A percentile compares a stretch with the other conserved stretches of the same genome.
Conservation (phyloP, 2,113 vertebrate genomes). For the Setophaga coronata region DNA sequence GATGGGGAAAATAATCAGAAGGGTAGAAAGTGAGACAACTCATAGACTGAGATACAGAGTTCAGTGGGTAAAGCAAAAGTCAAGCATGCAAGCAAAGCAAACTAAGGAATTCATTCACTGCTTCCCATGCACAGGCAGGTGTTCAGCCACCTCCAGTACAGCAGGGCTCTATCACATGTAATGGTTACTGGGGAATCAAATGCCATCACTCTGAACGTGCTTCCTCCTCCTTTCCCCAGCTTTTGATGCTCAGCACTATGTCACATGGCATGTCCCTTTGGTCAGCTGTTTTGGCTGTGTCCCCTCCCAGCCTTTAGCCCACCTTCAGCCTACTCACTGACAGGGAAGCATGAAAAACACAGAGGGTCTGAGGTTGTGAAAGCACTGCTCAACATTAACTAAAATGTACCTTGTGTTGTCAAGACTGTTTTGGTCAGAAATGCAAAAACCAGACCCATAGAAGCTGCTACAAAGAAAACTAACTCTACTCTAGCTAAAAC, state of each 20-base stretch:
- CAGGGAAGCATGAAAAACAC: not conserved
- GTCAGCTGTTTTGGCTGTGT: not conserved
- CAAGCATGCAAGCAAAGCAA: not conserved
- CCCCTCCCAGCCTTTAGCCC: not conserved
- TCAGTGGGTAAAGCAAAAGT: not conserved
- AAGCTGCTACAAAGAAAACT: not conserved
- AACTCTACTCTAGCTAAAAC: not conserved
- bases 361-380: not conserved
- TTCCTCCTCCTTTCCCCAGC: not conserved
- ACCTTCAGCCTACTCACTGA: not conserved
- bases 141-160: not conserved
- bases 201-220: rapidly evolving
- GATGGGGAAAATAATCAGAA: not conserved
- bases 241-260: not conserved
- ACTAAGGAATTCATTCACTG: not conserved
- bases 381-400: not conserved
- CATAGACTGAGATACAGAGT: not conserved
- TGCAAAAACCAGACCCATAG: not conserved
- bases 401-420: not conserved
- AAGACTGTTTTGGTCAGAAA: not conserved
- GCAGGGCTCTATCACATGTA: rapidly evolving
- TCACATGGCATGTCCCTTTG: not conserved
- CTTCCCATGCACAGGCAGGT: not conserved
- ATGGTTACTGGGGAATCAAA: not conserved
- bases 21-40: not conserved